These are phyloP conservation scores for Hyles vespertilio DNA, from an alignment of 1,140 invertebrate species.

Conservation along the genomic window DNA sequence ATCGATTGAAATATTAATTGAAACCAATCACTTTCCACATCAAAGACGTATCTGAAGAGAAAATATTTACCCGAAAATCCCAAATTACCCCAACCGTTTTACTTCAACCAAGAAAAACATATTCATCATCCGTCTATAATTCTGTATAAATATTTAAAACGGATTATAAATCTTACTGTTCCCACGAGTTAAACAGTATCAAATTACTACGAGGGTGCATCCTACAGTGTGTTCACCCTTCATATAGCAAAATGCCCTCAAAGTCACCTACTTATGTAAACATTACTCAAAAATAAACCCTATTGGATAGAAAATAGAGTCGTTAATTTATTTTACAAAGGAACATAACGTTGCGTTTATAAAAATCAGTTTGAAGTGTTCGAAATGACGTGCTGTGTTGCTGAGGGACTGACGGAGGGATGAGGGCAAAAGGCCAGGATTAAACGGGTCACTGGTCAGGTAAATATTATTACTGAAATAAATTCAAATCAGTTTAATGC, in stretches of 20 bases:
- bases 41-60: no score
- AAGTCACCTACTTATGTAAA: background rate
- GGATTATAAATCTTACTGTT: conserved; percentile 32
- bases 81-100: no score
- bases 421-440: conserved; percentile 29
- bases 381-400: conserved; percentile 48
- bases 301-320: conserved; percentile 6
- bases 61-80: no score
- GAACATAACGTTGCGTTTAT: conserved; percentile 25
- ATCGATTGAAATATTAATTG: no score
- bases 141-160: conserved; percentile 1
- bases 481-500: conserved; percentile 62
- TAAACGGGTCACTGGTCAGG: conserved; percentile 62
- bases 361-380: conserved; percentile 49
- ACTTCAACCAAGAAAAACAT: no score
- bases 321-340: background rate
- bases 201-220: conserved; percentile 46
- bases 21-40: no score
- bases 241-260: conserved; percentile 3
- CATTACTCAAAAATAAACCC: conserved; percentile 18
- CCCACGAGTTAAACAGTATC: conserved; percentile 49
- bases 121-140: no score
- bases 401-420: conserved; percentile 17
- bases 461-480: conserved; percentile 67
- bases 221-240: conserved; percentile 26